Conservation (phyloP, 1,140 invertebrate species). For the Drosophila persimilis region DNA sequence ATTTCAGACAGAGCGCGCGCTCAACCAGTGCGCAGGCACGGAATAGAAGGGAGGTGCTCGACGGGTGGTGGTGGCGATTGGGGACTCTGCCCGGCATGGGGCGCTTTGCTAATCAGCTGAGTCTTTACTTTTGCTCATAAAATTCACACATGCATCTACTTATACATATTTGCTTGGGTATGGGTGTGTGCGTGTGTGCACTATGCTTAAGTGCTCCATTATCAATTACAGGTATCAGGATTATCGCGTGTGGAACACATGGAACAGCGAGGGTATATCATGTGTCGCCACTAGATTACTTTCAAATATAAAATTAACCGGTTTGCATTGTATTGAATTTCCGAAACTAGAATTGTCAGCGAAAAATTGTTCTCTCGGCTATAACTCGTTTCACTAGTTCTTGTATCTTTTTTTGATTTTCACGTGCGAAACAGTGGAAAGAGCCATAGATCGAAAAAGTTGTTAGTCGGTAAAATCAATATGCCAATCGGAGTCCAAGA, state of each 20-base stretch:
- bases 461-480: constrained; percentile 33
- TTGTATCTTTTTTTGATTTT: constrained; percentile 12
- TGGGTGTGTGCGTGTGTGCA: neutral
- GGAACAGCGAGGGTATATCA: constrained; percentile 16
- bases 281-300: constrained; percentile 14
- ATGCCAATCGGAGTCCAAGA: constrained; percentile 6
- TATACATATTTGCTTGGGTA: too few species aligned
- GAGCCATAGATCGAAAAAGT: neutral
- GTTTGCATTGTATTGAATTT: constrained; percentile 37
- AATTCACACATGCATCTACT: neutral
- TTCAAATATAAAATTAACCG: constrained; percentile 48
- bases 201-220: neutral
- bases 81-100: constrained; percentile 29
- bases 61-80: neutral
- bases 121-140: constrained; percentile 1
- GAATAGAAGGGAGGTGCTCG: neutral
- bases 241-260: neutral
- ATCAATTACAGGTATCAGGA: neutral
- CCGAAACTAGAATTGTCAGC: constrained; percentile 43
- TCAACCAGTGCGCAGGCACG: too few species aligned
- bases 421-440: constrained; percentile 8
- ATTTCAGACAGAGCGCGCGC: constrained; percentile 3
- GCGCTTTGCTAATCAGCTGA: constrained; percentile 23
- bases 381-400: constrained; percentile 39
- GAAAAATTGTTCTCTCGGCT: constrained; percentile 9